Percentiles rank a stretch among this genome's conserved stretches.
Conservation (phyloP, 2,888 invertebrate genomes). For the Chrysolina haemoptera region DNA sequence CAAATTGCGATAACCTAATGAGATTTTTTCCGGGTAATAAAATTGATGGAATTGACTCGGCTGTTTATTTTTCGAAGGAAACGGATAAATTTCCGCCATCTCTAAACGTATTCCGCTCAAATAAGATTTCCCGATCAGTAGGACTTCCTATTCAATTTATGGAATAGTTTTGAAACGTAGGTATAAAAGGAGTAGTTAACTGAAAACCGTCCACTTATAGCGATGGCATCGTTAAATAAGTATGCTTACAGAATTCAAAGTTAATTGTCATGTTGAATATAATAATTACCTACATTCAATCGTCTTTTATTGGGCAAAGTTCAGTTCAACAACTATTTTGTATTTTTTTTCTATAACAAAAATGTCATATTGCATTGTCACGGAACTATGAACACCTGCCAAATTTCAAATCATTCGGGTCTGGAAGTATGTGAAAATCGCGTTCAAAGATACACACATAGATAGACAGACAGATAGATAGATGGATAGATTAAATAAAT, state of each 20-base stretch:
- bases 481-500: too few species aligned
- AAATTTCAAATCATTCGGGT: too few species aligned
- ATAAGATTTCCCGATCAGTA: not conserved
- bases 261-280: too few species aligned
- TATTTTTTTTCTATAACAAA: too few species aligned
- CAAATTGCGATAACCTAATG: constrained; percentile 21
- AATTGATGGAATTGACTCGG: constrained; percentile 6
- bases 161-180: not conserved
- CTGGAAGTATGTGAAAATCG: too few species aligned
- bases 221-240: not conserved
- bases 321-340: too few species aligned
- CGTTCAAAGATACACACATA: too few species aligned
- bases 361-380: too few species aligned
- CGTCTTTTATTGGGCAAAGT: too few species aligned
- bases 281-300: too few species aligned
- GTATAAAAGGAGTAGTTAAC: not conserved
- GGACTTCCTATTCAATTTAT: not conserved
- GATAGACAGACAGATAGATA: too few species aligned
- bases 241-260: not conserved
- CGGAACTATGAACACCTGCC: too few species aligned
- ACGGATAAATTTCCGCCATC: not conserved
- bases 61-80: constrained; percentile 11
- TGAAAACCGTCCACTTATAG: not conserved
- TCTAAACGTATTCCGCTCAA: not conserved
- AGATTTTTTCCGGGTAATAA: constrained; percentile 5